Percentiles rank a stretch among this genome's conserved stretches.
These are phyloP conservation scores for Tetragonula clypearis DNA, from an alignment of 1,140 invertebrate species.

Conservation along the genomic window DNA sequence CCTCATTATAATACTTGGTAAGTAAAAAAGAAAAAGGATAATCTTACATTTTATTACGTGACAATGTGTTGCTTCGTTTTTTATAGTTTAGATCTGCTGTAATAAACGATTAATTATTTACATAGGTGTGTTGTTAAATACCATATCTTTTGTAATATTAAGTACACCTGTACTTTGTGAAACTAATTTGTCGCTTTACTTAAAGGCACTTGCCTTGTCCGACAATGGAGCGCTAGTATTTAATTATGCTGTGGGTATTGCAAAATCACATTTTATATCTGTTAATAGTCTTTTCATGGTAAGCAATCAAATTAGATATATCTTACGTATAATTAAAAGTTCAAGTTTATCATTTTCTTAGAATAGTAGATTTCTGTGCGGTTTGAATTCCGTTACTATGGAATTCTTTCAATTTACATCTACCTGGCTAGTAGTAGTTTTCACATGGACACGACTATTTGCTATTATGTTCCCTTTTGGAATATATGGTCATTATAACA, in stretches of 20 bases:
- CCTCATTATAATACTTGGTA: slow-evolving; percentile 73
- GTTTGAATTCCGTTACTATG: slow-evolving; percentile 68
- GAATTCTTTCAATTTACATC: slow-evolving; percentile 74
- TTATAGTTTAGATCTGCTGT: not conserved
- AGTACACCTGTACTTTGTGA: slow-evolving; percentile 66
- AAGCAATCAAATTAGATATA: slow-evolving; percentile 32
- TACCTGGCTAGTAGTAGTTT: slow-evolving; percentile 71
- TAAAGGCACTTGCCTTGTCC: slow-evolving; percentile 74
- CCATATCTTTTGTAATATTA: slow-evolving; percentile 69
- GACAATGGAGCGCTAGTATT: slow-evolving; percentile 76
- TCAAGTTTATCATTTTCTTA: slow-evolving; percentile 50
- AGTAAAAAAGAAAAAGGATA: slow-evolving; percentile 20
- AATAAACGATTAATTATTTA: slow-evolving; percentile 19
- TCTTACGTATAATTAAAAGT: not conserved
- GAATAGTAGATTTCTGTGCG: slow-evolving; percentile 70
- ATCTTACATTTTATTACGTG: not conserved
- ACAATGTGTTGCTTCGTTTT: not conserved
- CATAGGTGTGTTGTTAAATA: slow-evolving; percentile 71
- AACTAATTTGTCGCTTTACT: slow-evolving; percentile 73
- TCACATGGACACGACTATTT: slow-evolving; percentile 70
- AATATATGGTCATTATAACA: slow-evolving; percentile 53
- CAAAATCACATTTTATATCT: slow-evolving; percentile 63
- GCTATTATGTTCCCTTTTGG: slow-evolving; percentile 70
- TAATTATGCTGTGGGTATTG: slow-evolving; percentile 75
- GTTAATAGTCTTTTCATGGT: slow-evolving; percentile 77